Conservation (phyloP, 2,113 vertebrate species). For the Rhinoderma darwinii region DNA sequence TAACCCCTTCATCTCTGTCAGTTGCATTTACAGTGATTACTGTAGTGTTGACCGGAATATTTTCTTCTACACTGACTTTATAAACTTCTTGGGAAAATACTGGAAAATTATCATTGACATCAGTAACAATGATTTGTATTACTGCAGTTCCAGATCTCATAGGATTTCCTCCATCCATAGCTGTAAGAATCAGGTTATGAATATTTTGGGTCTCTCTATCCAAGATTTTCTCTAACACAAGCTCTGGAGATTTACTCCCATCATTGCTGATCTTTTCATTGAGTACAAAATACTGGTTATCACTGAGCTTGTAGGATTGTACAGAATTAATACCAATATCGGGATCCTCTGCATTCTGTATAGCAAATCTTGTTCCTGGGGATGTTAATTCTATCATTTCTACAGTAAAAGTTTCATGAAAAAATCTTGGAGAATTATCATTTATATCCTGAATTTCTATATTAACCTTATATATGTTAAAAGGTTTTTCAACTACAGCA, state of each 20-base stretch:
- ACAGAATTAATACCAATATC: slow-evolving; percentile 8
- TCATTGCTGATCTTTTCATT: slow-evolving; percentile 62
- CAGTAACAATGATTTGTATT: slow-evolving; percentile 64
- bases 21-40: slow-evolving; percentile 69
- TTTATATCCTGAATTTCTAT: slow-evolving; percentile 16
- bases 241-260: slow-evolving; percentile 34
- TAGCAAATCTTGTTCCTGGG: slow-evolving; percentile 59
- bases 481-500: slow-evolving; percentile 21
- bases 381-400: slow-evolving; percentile 59
- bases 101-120: slow-evolving; percentile 67
- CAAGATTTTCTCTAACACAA: slow-evolving; percentile 55
- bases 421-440: slow-evolving; percentile 38
- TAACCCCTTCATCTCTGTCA: slow-evolving; percentile 66
- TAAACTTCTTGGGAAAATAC: slow-evolving; percentile 66
- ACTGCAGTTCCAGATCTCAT: slow-evolving; percentile 62
- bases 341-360: slow-evolving; percentile 51
- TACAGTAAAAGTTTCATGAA: slow-evolving; percentile 50
- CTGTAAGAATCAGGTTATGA: slow-evolving; percentile 61
- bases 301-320: slow-evolving; percentile 53
- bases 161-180: slow-evolving; percentile 65
- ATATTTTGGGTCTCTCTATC: slow-evolving; percentile 63
- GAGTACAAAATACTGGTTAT: slow-evolving; percentile 53
- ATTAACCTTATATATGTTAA: neutral
- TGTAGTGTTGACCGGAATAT: slow-evolving; percentile 56
- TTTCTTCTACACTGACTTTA: slow-evolving; percentile 61